Base-by-base conservation (phyloP, 2,888 invertebrate genomes). In the Patella pellucida region DNA sequence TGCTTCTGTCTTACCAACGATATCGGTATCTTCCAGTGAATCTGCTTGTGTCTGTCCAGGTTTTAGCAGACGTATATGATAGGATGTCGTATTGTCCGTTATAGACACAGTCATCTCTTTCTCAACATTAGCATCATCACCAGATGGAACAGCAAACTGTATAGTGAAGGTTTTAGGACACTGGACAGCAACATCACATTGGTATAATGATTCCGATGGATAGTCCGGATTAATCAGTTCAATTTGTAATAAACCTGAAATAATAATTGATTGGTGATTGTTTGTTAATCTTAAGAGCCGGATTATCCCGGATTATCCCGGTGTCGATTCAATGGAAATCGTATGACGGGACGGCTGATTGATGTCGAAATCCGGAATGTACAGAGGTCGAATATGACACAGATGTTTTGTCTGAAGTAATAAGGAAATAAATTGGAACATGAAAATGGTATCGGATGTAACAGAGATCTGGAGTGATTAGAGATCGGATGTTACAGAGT, bases 101-200 rank as follows among this genome's bases (percentile, higher is more conserved):
- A 87, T 78, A 67, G 75, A 78, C 15, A 86, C 76, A 56, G 84
- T 81, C 41, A 86, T 78, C 70, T 85, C 85, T 62, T 85, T 85
- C 68, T 84, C 82, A 50, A 84, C 74, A 31, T 78, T 75, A 16
- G 79, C 77, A 14, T 78, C 73, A 74, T 88, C 89, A 0, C 84
- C 85, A 16, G 86, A 87, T 11, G 89, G 88, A 52, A 89, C 75
- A 51, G 81, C 79, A 76, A 89, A 88, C 72, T 75, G 79, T 31
- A 90, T 56, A 70, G 78, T 76, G 80, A 90, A 90, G 41, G 73
- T 74, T 52, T 75, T 78, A 4, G 89, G 89, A 79, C 90, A 89
- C 71, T 84, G 82, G 52, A 89, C 83, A 9, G 84, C 86, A 3
- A 88, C 79, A 72, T 88, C 88, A 76, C 86, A 87, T 70, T 87